Conservation (phyloP, 2,113 vertebrate species). For the Ceratotherium simum region DNA sequence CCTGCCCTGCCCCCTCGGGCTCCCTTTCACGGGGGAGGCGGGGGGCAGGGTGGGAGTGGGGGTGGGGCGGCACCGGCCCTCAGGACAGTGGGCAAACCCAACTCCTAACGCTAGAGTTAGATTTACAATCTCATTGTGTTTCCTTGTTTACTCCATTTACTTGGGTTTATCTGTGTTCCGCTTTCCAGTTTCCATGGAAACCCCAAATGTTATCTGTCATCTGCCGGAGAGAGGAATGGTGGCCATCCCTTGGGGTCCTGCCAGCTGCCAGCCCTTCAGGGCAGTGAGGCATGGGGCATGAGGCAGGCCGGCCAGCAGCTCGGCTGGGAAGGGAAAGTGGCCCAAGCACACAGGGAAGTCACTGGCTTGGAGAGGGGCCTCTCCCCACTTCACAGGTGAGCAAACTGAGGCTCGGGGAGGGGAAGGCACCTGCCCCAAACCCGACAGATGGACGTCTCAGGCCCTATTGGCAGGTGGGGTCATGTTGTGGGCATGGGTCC, state of each 20-base stretch:
- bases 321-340: background rate
- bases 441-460: rapidly evolving
- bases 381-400: background rate
- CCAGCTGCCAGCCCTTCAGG: background rate
- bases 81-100: rapidly evolving
- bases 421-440: background rate
- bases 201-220: background rate
- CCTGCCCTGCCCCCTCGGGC: background rate
- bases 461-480: rapidly evolving
- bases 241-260: background rate
- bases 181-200: background rate
- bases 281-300: rapidly evolving
- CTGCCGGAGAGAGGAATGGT: no score
- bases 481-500: rapidly evolving
- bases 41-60: background rate
- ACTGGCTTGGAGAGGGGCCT: background rate
- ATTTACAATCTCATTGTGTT: background rate
- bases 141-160: background rate
- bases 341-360: background rate
- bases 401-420: background rate
- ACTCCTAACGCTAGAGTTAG: rapidly evolving
- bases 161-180: background rate
- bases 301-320: background rate
- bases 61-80: no score
- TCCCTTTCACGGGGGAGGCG: rapidly evolving